Base-by-base conservation (phyloP, 2,797 vertebrate genomes). In the Sebastes steindachneri region DNA sequence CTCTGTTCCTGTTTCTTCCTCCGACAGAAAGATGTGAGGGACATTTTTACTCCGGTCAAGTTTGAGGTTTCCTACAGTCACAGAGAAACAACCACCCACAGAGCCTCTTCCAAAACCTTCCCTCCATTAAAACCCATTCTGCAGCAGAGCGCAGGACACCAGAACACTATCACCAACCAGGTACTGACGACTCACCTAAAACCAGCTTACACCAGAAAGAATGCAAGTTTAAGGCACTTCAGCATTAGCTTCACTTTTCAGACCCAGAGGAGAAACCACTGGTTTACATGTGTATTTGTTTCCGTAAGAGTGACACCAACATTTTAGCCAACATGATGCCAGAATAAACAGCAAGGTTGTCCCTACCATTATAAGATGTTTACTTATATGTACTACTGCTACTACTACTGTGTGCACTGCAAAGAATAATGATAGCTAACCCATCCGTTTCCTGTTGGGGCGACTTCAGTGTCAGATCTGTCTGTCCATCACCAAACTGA, bases 11-110 rank as follows among this genome's bases (percentile, higher is more conserved):
- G 15, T 75, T 70, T 81, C 3, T 21, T 54, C 5, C 19, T 45
- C 88, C 75, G 87, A 58, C 96, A 99, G 98, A 97, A 96, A 95
- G 97, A 98, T 58, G 93, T 98, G 77, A 96, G 96, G 86, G 98
- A 99, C 93, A 96, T 99, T 91, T 97, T 97, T 77, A 97, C 97
- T 31, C 96, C 97, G 1, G 92, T 99, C 72, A 90, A 95, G 68
- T 96, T 99, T 84, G 94, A 97, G 92, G 96, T 97, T 12, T 95
- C 93, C 59, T 99, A 97, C 62, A 92, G 77, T 48, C 96, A 97
- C 69, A 97, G 95, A 23, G 93, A 95, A 58, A 94, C 96, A 17
- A 86, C 88, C 37, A 70, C 93, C 70, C 85, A 80, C 19, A 95
- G 91, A 90, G 76, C 54, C 28, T 79, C 83, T 7, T 66, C 82